Evolutionary conservation across 1,140 invertebrate species (phyloP), one percentile per base, ranked within the genome.

Genomic region (Oncopeltus fasciatus): DNA sequence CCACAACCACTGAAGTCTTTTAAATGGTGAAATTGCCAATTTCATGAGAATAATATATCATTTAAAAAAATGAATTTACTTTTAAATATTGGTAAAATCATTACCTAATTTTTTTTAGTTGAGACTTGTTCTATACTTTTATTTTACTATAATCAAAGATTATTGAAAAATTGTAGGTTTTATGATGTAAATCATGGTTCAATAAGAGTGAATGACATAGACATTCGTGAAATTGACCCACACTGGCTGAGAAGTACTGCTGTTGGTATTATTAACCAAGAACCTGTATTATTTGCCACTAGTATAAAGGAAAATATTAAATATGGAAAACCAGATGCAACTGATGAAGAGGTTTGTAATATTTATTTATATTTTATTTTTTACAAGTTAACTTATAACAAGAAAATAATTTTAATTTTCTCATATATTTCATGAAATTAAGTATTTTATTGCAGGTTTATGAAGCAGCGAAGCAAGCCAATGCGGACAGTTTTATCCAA

Each of bases 231-330:
- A 8, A 73, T 96, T 27, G 87, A 94, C 71, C 83, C 87, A n/a
- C 80, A 81, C 47, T 95, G 92, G 90, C 76, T 97, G 26, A 76
- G 93, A 43, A 83, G 88, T 56, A 76, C 81, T 43, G 84, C 84
- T 11, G 80, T 96, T 51, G 93, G 92, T 2, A 85, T 90, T 61
- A 95, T 96, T 59, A 90, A 90, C 72, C 93, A 96, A 75, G 92
- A 97, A 72, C 93, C 93, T 1, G 81, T 94, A 59, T 72, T 97
- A 46, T 98, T 97, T 77, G 90, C 88, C 20, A 92, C 90, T 8
- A 83, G 83, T n/a, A 84, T 97, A 11, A 79, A 82, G 73, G 94
- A 97, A 76, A 97, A 97, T 74, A 97, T 97, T 62, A 79, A 90
- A 61, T 96, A 94, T 71, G 92, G 92, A 0, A 87, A 81, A 73